Evolutionary conservation across 2,797 vertebrate genomes (phyloP), one percentile per base, ranked within the genome.

Genomic region (Tinamus major): DNA sequence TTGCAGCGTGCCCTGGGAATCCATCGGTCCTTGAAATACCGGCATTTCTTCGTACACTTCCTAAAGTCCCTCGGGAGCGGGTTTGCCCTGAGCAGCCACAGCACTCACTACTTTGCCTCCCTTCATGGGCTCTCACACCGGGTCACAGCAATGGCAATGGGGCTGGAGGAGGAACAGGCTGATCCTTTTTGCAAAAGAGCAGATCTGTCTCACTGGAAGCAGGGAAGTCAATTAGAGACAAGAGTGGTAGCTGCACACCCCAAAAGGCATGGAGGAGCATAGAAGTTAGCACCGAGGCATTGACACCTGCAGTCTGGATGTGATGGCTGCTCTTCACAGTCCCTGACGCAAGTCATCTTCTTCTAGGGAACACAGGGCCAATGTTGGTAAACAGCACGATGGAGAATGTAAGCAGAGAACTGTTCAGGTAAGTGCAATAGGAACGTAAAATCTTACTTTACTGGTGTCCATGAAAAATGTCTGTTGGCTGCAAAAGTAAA

Each of bases 271-370:
- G 65, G 70, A 69, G 63, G 20, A 88, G 6, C 8, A 1, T 0
- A 2, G n/a, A 63, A 26, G 15, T 51, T 48, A 70, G 49, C 31
- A 71, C 21, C 53, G 68, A 79, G 42, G 33, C 62, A 27, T 19
- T 2, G 1, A 2, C 4, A 7, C 5, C 1, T 1, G 19, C 33
- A 12, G 12, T 63, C 42, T 33, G 0, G 2, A 61, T 67, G n/a
- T 0, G 4, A 23, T 15, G 26, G 35, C 10, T 9, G 13, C 17
- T 64, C 42, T 39, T 46, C 53, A 6, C 1, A 3, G 46, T 61
- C 41, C n/a, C 49, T 92, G 68, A 89, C 19, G 6, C 6, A 4
- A 35, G 3, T 58, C 58, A 29, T 55, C 92, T 69, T 68, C 72
- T 93, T 92, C 20, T 37, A 96, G 96, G 37, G 2, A 85, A 5